Percentiles rank a stretch among this genome's conserved stretches.
Conservation (phyloP, 2,888 invertebrate genomes). For the Meloe dianella region DNA sequence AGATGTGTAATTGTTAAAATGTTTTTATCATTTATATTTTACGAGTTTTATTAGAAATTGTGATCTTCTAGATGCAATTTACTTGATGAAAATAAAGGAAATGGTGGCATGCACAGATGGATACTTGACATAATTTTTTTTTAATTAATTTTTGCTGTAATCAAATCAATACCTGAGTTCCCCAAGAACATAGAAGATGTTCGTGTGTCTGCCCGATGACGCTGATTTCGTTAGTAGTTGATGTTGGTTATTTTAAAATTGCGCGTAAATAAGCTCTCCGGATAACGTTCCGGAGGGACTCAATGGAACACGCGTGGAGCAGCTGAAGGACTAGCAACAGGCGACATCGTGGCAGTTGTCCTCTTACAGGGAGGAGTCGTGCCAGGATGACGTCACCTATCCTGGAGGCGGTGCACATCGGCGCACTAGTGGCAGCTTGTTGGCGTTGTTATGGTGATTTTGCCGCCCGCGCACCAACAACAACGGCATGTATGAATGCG, state of each 20-base stretch:
- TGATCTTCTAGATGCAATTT: neutral
- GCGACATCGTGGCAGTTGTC: conserved; percentile 55
- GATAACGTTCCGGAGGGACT: conserved; percentile 41
- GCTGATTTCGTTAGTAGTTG: conserved; percentile 10
- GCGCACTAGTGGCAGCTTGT: conserved; percentile 54
- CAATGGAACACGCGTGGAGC: conserved; percentile 53
- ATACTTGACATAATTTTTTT: neutral
- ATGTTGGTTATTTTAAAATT: conserved; percentile 14
- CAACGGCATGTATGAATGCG: conserved; percentile 52
- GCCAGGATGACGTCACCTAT: conserved; percentile 53
- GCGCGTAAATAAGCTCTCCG: conserved; percentile 35
- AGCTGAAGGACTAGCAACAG: conserved; percentile 60
- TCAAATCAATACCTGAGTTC: conserved; percentile 47
- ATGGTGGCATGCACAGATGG: neutral
- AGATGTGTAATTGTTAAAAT: neutral
- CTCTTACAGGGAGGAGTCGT: conserved; percentile 55
- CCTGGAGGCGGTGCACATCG: conserved; percentile 56
- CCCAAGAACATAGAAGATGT: conserved; percentile 52
- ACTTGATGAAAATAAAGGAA: neutral
- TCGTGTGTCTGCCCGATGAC: conserved; percentile 10
- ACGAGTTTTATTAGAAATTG: too few species aligned
- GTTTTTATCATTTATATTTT: too few species aligned
- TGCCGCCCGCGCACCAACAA: conserved; percentile 56
- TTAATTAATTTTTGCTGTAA: neutral
- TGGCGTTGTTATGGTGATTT: conserved; percentile 53